Percentiles rank a stretch among this genome's conserved stretches.
These are phyloP conservation scores for Mastomys coucha DNA, from an alignment of 2,113 vertebrate species.

Conservation along the genomic window DNA sequence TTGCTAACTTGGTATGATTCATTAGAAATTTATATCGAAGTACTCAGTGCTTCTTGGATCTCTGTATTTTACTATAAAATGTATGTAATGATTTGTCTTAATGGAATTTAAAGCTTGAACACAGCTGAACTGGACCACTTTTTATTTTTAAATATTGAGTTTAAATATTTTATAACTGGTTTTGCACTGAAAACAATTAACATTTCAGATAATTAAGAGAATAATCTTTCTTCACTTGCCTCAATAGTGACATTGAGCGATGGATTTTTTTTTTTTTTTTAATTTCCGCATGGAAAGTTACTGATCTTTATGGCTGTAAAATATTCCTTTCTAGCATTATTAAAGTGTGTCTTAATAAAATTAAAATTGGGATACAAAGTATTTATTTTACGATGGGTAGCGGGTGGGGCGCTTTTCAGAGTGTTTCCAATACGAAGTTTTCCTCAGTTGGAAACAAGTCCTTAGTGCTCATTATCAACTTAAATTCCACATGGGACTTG, in stretches of 20 bases:
- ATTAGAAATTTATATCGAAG: slow-evolving; percentile 82
- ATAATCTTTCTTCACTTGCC: slow-evolving; percentile 79
- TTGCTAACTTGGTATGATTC: slow-evolving; percentile 84
- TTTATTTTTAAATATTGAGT: slow-evolving; percentile 83
- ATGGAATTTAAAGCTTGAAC: slow-evolving; percentile 71
- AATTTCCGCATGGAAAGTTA: slow-evolving; percentile 83
- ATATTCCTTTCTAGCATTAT: slow-evolving; percentile 82
- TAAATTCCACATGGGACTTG: slow-evolving; percentile 77
- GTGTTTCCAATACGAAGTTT: slow-evolving; percentile 72
- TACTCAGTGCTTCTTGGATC: slow-evolving; percentile 79
- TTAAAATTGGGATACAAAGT: slow-evolving; percentile 83
- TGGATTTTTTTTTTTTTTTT: slow-evolving; percentile 75
- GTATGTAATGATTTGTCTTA: slow-evolving; percentile 81
- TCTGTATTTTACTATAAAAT: slow-evolving; percentile 81
- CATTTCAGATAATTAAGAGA: slow-evolving; percentile 77
- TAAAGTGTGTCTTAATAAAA: slow-evolving; percentile 82
- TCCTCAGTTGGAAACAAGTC: slow-evolving; percentile 71
- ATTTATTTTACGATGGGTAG: slow-evolving; percentile 80
- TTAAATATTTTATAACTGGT: slow-evolving; percentile 79
- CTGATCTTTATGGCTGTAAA: slow-evolving; percentile 78
- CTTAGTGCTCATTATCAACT: slow-evolving; percentile 75
- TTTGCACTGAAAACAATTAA: slow-evolving; percentile 82
- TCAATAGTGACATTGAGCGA: slow-evolving; percentile 78
- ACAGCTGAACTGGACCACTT: slow-evolving; percentile 78
- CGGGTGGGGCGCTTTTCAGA: slow-evolving; percentile 68